Evolutionary conservation across 2,797 vertebrate genomes (phyloP), one percentile per base, ranked within the genome.

Genomic region (Agapornis canus): DNA sequence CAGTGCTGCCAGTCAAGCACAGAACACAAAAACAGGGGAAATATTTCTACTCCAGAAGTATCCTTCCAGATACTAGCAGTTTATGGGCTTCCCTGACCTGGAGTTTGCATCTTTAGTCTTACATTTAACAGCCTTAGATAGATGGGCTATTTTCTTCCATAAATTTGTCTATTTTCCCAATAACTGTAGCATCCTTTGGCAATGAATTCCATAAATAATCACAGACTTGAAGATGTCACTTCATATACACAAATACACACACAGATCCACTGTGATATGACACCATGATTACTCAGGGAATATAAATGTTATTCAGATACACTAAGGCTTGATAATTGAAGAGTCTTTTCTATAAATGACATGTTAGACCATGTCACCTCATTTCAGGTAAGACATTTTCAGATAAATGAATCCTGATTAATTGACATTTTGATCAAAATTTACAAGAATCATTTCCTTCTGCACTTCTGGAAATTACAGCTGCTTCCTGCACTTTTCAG

Each of bases 401-500:
- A 92, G 82, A 81, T 72, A 91, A 92, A 94, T 89, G 51, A 93
- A 81, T 40, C 54, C 54, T 79, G 82, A 95, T 92, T 82, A 94
- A 93, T 66, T 72, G 92, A 69, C 72, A 79, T 90, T 92, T 81
- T 51, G 31, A 43, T 68, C 42, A 78, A 90, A 95, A 95, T 89
- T 82, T 81, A 77, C 51, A 92, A 80, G 70, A 76, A 49, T 13
- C 51, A 23, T 26, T 85, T 43, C 89, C 43, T 37, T 82, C 72
- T 72, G 54, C 35, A 7, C 81, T 82, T 91, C 81, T 71, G 79
- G 69, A 87, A 94, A 94, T 69, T 31, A 63, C 61, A 71, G 31
- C 21, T 61, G 11, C 47, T 94, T 71, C 49, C 39, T 70, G n/a
- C 56, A 52, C 7, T 32, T 61, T 20, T 22, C 1, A 47, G 39